Conservation (phyloP, 2,113 vertebrate genomes). For the Aramus guarauna region DNA sequence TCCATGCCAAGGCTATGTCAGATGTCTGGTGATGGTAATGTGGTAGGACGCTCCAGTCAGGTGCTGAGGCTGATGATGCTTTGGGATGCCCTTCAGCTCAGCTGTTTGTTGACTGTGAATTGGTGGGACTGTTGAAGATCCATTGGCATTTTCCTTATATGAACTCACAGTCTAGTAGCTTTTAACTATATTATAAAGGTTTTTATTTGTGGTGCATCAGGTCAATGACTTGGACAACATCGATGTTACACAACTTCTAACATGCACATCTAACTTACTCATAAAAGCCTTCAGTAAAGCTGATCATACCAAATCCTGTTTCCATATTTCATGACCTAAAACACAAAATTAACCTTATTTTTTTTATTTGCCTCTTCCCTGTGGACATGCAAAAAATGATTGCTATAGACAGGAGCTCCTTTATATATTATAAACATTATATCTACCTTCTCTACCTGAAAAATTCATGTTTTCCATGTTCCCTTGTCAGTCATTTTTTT, state of each 20-base stretch:
- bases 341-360: neutral
- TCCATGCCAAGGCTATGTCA: fast-evolving
- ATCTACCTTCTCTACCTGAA: neutral
- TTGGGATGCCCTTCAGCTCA: neutral
- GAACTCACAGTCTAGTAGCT: neutral
- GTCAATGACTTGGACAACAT: neutral
- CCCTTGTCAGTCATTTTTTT: neutral
- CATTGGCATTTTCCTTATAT: neutral
- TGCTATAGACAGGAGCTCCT: neutral
- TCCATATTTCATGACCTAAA: neutral
- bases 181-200: neutral
- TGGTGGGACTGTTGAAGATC: neutral
- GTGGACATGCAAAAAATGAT: neutral
- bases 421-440: neutral
- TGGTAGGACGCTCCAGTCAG: neutral
- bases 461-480: neutral
- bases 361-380: neutral
- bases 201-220: neutral
- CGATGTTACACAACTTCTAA: neutral
- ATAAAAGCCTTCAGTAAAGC: neutral
- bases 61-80: neutral
- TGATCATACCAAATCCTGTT: neutral
- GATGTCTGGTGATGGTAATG: neutral
- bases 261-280: neutral
- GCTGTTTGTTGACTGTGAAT: neutral